Evolutionary conservation across 2,888 invertebrate genomes (phyloP).

Genomic region (Orchesellides sinensis): DNA sequence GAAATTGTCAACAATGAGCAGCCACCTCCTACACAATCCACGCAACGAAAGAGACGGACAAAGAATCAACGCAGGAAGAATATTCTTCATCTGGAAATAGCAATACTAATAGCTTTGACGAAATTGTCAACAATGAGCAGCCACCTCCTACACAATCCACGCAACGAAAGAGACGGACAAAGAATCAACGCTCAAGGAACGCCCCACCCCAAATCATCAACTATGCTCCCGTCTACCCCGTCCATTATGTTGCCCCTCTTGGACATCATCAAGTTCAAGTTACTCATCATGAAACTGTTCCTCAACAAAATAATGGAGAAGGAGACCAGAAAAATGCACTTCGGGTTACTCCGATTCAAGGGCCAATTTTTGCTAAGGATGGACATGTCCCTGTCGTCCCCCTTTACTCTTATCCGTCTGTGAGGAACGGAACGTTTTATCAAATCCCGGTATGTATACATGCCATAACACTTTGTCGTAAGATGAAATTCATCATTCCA

Average conservation of each 20-base stretch:
- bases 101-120: slow-evolving; percentile 19
- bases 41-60: slow-evolving; percentile 38
- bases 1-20: slow-evolving; percentile 26
- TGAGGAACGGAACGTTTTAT: slow-evolving; percentile 91
- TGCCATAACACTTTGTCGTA: not conserved
- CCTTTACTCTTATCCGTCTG: slow-evolving; percentile 88
- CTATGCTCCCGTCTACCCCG: slow-evolving; percentile 55
- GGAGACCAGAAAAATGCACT: slow-evolving; percentile 76
- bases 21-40: slow-evolving; percentile 41
- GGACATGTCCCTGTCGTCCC: slow-evolving; percentile 92
- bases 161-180: slow-evolving; percentile 38
- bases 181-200: slow-evolving; percentile 33
- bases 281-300: slow-evolving; percentile 32
- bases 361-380: slow-evolving; percentile 91
- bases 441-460: slow-evolving; percentile 90
- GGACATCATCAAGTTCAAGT: slow-evolving; percentile 44
- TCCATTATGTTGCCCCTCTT: slow-evolving; percentile 52
- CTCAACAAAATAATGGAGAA: not conserved
- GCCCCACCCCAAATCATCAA: slow-evolving; percentile 44
- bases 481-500: not conserved
- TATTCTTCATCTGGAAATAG: too few species aligned
- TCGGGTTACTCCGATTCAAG: slow-evolving; percentile 90
- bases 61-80: slow-evolving; percentile 36
- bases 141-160: slow-evolving; percentile 43
- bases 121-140: slow-evolving; percentile 38